Conservation (phyloP, 2,113 vertebrate species). For the Syngnathus typhle region DNA sequence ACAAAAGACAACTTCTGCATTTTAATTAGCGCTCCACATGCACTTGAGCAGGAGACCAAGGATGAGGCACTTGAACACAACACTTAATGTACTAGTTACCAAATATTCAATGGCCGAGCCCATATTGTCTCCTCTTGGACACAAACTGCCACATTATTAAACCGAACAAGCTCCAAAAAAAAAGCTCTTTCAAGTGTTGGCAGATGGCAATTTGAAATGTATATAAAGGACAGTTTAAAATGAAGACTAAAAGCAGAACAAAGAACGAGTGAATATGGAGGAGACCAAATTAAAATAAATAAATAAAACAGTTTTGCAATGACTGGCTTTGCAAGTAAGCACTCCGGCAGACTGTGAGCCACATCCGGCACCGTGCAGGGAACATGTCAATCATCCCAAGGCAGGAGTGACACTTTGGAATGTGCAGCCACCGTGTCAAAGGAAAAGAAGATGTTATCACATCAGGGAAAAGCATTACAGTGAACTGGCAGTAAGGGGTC, state of each 20-base stretch:
- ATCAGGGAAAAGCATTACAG: slow-evolving; percentile 42
- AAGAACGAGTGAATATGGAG: not conserved
- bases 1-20: slow-evolving; percentile 30
- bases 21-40: slow-evolving; percentile 45
- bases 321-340: not conserved
- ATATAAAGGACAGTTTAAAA: not conserved
- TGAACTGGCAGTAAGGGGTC: slow-evolving; percentile 34
- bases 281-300: not conserved
- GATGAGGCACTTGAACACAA: slow-evolving; percentile 22
- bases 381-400: slow-evolving; percentile 59
- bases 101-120: slow-evolving; percentile 28
- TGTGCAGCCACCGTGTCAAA: slow-evolving; percentile 24
- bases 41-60: slow-evolving; percentile 20
- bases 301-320: not conserved
- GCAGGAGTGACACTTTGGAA: slow-evolving; percentile 29
- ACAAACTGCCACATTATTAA: not conserved
- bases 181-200: slow-evolving; percentile 19
- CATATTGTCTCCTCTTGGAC: not conserved
- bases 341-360: slow-evolving; percentile 12
- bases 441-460: slow-evolving; percentile 38
- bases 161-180: not conserved
- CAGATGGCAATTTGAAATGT: slow-evolving; percentile 56
- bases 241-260: not conserved
- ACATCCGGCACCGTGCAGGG: slow-evolving; percentile 55
- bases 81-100: slow-evolving; percentile 33